phyloP scores from a whole-genome alignment of 2,113 vertebrate species.

The Herpetotheres cachinnans region DNA sequence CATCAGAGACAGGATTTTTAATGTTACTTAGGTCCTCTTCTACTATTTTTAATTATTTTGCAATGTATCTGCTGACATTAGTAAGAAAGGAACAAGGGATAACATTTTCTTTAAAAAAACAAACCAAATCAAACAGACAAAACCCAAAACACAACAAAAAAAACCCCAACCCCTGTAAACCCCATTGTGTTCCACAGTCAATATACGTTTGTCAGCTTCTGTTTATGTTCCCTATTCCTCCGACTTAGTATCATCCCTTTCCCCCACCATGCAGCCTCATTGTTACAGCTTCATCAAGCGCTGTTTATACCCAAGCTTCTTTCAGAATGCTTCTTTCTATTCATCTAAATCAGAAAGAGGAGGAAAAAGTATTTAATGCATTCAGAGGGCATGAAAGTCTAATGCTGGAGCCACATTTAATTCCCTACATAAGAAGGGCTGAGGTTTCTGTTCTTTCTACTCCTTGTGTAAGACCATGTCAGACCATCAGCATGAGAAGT shows the following conservation, averaged over 20 bases:
- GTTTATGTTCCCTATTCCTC: background rate
- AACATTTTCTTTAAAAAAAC: background rate
- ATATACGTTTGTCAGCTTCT: background rate
- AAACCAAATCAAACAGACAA: background rate
- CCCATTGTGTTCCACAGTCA: background rate
- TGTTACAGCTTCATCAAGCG: background rate
- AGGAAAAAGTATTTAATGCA: background rate
- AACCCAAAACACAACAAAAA: background rate
- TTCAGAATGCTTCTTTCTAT: background rate
- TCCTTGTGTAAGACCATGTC: rapidly evolving
- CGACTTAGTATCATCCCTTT: background rate
- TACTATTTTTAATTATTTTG: background rate
- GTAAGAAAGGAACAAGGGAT: background rate
- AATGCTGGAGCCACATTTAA: background rate
- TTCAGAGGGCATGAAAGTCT: background rate
- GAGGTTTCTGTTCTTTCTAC: background rate
- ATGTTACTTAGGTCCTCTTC: background rate
- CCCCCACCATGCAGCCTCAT: background rate
- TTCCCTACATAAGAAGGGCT: rapidly evolving
- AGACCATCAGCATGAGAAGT: background rate
- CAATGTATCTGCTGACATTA: background rate
- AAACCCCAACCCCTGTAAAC: rapidly evolving
- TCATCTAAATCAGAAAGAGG: background rate
- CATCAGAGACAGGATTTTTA: background rate
- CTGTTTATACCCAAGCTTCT: background rate